Evolutionary conservation across 2,888 invertebrate genomes (phyloP), one percentile per base, ranked within the genome.

Genomic region (Catocala nupta): DNA sequence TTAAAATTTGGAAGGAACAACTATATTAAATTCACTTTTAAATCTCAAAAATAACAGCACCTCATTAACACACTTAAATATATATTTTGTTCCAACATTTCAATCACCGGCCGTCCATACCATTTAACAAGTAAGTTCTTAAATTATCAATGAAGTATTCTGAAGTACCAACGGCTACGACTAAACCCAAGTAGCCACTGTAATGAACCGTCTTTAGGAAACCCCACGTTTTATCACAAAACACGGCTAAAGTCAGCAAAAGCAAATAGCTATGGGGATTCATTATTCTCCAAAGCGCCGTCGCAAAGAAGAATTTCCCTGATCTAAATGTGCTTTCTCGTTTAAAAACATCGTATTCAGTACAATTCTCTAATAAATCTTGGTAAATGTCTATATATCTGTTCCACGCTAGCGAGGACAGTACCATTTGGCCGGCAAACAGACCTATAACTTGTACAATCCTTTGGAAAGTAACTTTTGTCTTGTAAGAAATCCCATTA

Each of bases 331-430:
- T 94, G 42, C 90, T 86, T 71, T 95, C 95, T 49, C 95, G 91
- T 51, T 89, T 84, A 44, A 91, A 88, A 68, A 96, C 92, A 36
- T 93, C 91, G 12, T 94, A 92, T n/a, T 92, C 92, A 0, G 84
- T 68, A 60, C 95, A 95, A 36, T 95, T 95, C 81, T 98, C 97
- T 42, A 98, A 84, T 80, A 97, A 89, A 75, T 97, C 96, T 77
- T 97, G 97, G 82, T 97, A 98, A 5, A 96, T 88, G 53, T 96
- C 96, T 75, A 98, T 97, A 79, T 97, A 97, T 36, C 97, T 95
- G 90, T 98, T 98, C 98, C 98, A 98, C 8, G 96, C 96, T 58
- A 96, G 91, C 0, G 97, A 97, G 61, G 97, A 96, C 0, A 97
- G 86, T 54, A 97, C 82, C 83, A 98, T 94, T 84, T 97, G 97